Evolutionary conservation across 2,888 invertebrate genomes (phyloP), one percentile per base, ranked within the genome.

Genomic region (Eurois occulta): DNA sequence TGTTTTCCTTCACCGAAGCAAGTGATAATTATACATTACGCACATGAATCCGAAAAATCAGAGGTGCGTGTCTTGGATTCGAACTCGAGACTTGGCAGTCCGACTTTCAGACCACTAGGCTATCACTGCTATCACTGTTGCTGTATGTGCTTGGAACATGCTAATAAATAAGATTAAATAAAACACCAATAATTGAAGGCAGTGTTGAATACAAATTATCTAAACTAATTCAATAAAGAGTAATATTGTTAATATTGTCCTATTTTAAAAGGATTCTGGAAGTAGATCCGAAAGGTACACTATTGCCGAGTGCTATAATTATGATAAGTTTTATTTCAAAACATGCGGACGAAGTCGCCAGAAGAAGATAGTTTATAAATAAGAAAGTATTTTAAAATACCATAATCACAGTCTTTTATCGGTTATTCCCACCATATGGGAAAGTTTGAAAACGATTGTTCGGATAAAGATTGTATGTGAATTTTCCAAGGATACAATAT

Each of bases 401-500:
- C 32, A 32, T 0, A 60, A 60, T 32, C 60, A 58, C 28, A 60
- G 21, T 32, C 18, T 32, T 10, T 18, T 10, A 21, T 60, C 60
- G 21, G 21, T 18, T 38, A 64, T 41, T 70, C 41, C 64, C 13
- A 38, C 64, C 28, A 24, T 64, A 11, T 41, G 8, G 8, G n/a
- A 41, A 65, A 65, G n/a, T 64, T 38, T 32, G 18, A 13, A 58
- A 66, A 58, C 13, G 32, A 60, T 21, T 55, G 24, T 52, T 55
- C 13, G 2, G 16, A 8, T 13, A 78, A 55, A 41, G 21, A 38
- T 41, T 64, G 52, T 64, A 24, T 46, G 28, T 72, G 21, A 21
- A 35, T 68, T 48, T 79, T 41, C 41, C 24, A 52, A 24, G 21
- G 4, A 69, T 41, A n/a, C n/a, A n/a, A n/a, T n/a, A n/a, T 52